phyloP scores from a whole-genome alignment of 2,113 vertebrate species.

The Serinus canaria region DNA sequence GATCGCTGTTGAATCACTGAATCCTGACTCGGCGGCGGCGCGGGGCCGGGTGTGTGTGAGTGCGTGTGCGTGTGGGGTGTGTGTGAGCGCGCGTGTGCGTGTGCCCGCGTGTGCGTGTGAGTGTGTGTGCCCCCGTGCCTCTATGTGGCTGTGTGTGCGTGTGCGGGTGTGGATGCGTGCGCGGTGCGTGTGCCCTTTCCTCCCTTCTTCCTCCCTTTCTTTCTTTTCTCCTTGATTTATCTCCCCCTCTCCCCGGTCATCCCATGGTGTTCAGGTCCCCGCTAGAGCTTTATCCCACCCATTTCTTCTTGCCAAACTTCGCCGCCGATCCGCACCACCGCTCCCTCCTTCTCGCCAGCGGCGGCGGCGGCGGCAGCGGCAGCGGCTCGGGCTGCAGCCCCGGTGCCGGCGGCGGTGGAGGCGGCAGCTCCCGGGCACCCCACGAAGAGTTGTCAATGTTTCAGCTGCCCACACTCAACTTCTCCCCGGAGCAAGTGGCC shows the following conservation, averaged over 20 bases:
- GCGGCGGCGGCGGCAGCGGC: constrained; percentile 80
- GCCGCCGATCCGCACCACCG: constrained; percentile 86
- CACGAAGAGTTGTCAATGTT: constrained; percentile 99
- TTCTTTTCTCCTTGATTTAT: constrained; percentile 70
- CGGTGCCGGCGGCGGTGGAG: constrained; percentile 82
- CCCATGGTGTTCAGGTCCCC: constrained; percentile 99
- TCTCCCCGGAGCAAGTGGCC: constrained; percentile 99
- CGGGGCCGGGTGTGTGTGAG: constrained; percentile 65
- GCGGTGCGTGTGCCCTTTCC: constrained; percentile 73
- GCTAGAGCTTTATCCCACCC: constrained; percentile 99
- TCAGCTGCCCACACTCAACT: constrained; percentile 99
- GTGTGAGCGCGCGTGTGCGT: constrained; percentile 43
- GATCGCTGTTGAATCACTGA: constrained; percentile 97
- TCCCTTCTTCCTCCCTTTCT: constrained; percentile 73
- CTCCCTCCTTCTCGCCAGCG: constrained; percentile 92
- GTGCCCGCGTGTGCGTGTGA: constrained; percentile 55
- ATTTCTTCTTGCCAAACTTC: constrained; percentile 99
- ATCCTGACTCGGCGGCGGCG: constrained; percentile 86
- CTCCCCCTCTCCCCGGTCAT: constrained; percentile 89
- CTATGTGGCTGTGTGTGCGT: constrained; percentile 78
- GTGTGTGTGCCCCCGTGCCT: constrained; percentile 73
- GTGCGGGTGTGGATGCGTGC: constrained; percentile 77
- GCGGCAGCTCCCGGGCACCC: constrained; percentile 83
- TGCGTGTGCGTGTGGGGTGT: constrained; percentile 49
- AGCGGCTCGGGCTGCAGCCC: constrained; percentile 75